phyloP scores from a whole-genome alignment of 2,797 vertebrate species.

The Xenops minutus region DNA sequence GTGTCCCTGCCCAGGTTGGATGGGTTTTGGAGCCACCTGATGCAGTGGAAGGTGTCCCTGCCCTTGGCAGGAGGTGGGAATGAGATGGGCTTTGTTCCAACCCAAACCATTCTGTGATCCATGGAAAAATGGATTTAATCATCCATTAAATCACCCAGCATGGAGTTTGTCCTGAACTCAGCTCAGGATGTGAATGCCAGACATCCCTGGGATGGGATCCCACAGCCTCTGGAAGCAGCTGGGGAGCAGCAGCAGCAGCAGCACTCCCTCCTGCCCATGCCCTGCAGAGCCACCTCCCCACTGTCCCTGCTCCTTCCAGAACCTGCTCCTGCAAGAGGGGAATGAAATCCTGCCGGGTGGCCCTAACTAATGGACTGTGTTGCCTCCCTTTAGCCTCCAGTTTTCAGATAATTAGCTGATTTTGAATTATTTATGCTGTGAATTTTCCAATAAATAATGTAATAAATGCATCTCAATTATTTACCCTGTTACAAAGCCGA shows the following conservation, averaged over 20 bases:
- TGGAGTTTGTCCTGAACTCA: background rate
- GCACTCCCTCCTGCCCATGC: rapidly evolving
- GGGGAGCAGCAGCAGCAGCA: background rate
- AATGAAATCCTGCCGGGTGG: background rate
- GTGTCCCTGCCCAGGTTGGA: background rate
- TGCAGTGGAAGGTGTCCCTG: background rate
- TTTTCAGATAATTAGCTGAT: constrained; percentile 19
- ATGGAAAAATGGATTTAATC: too few relatives aligned
- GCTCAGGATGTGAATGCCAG: background rate
- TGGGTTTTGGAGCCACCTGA: background rate
- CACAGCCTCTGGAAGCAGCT: rapidly evolving
- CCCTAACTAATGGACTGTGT: background rate
- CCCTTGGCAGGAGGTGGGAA: background rate
- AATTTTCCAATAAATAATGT: constrained; percentile 36
- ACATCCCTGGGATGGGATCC: rapidly evolving
- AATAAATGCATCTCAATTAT: constrained; percentile 39
- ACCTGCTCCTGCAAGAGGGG: background rate
- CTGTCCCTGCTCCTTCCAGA: background rate
- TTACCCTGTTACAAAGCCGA: constrained; percentile 15
- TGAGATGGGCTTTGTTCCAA: background rate
- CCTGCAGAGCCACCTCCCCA: background rate
- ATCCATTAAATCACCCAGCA: background rate
- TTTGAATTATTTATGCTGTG: constrained; percentile 32
- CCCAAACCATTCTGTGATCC: background rate
- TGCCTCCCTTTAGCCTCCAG: constrained; percentile 1